Conservation (phyloP, 2,113 vertebrate genomes). For the Laticauda laticaudata region DNA sequence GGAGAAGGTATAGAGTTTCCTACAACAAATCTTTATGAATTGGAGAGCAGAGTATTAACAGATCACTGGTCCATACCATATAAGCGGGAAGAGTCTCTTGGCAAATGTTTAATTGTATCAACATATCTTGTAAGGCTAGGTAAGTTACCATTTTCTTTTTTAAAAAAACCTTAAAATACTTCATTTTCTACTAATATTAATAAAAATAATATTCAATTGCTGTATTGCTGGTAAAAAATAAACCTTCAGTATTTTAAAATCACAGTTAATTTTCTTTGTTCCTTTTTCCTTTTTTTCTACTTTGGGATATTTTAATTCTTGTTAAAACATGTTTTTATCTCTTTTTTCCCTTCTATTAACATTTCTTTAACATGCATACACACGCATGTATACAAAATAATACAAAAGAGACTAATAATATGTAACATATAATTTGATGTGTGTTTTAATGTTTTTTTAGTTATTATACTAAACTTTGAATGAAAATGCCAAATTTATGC, state of each 20-base stretch:
- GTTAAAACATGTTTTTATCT: neutral
- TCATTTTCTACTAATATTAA: neutral
- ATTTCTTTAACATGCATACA: neutral
- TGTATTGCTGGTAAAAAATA: neutral
- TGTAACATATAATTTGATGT: neutral
- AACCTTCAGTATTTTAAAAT: neutral
- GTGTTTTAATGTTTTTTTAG: neutral
- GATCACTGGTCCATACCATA: conserved; percentile 99
- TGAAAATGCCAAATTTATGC: neutral
- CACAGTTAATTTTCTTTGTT: neutral
- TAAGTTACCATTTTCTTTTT: conserved; percentile 64
- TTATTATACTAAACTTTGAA: neutral
- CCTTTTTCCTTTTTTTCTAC: neutral
- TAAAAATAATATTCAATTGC: neutral
- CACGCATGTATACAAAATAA: neutral
- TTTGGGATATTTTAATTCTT: neutral
- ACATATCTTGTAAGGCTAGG: conserved; percentile 91
- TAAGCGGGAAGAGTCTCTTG: conserved; percentile 94
- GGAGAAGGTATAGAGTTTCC: conserved; percentile 95
- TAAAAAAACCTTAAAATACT: neutral
- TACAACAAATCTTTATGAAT: conserved; percentile 95
- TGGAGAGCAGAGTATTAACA: conserved; percentile 96
- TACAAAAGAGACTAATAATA: neutral
- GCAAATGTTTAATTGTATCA: conserved; percentile 95
- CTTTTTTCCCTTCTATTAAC: neutral